phyloP scores from a whole-genome alignment of 1,140 invertebrate species.

The Amyelois transitella region DNA sequence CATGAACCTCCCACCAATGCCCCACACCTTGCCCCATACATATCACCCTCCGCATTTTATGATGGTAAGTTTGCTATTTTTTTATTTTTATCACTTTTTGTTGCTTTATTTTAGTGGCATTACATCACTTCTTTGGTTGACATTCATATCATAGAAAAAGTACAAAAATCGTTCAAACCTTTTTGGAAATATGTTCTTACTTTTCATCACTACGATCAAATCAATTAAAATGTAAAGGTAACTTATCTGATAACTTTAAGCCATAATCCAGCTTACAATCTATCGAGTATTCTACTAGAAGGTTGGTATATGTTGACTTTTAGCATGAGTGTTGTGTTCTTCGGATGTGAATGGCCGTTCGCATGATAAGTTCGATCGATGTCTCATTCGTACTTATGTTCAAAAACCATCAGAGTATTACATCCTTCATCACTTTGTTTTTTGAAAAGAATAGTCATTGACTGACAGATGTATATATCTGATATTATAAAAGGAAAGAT shows the following conservation, averaged over 20 bases:
- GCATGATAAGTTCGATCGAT: constrained; percentile 5
- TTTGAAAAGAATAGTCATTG: background rate
- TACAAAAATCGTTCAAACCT: too few relatives aligned
- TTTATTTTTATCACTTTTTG: constrained; percentile 25
- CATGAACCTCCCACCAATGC: constrained; percentile 65
- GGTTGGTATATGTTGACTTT: background rate
- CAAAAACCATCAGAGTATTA: background rate
- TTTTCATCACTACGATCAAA: too few relatives aligned
- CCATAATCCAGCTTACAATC: background rate
- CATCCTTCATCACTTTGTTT: background rate
- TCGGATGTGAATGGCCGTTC: constrained; percentile 7
- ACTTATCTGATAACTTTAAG: background rate
- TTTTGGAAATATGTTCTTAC: too few relatives aligned
- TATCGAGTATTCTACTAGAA: background rate
- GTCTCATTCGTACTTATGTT: background rate
- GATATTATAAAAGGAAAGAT: too few relatives aligned
- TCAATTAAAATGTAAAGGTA: too few relatives aligned
- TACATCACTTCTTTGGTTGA: background rate
- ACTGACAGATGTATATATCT: too few relatives aligned
- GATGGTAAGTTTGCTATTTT: constrained; percentile 62
- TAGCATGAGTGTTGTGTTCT: constrained; percentile 8
- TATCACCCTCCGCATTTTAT: constrained; percentile 68
- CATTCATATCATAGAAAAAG: background rate
- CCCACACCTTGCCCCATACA: constrained; percentile 69
- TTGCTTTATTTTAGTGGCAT: constrained; percentile 10